phyloP scores from a whole-genome alignment of 2,797 vertebrate species.

The Basileuterus tristriatus region DNA sequence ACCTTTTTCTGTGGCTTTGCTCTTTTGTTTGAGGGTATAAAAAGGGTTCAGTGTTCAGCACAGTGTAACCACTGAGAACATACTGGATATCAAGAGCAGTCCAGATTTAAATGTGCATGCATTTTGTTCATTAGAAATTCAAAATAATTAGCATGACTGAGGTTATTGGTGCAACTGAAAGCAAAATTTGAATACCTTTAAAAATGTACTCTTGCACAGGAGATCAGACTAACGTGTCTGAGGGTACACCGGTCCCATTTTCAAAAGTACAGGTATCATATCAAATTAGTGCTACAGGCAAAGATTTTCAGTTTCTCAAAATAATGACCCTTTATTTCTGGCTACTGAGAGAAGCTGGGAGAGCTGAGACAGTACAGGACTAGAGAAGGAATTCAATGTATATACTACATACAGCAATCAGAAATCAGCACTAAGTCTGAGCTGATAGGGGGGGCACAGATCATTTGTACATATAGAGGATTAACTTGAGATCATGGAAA shows the following conservation, averaged over 20 bases:
- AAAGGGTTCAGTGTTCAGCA: background rate
- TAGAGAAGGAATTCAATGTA: background rate
- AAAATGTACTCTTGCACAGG: background rate
- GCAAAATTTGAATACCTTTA: background rate
- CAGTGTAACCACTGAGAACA: background rate
- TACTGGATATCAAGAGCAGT: background rate
- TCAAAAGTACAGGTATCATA: background rate
- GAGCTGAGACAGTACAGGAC: background rate
- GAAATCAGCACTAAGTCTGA: background rate
- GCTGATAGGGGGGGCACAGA: background rate
- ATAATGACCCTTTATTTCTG: background rate
- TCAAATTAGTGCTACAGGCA: background rate
- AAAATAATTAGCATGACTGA: background rate
- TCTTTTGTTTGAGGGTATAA: background rate
- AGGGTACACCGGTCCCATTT: background rate
- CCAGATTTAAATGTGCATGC: background rate
- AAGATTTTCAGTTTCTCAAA: background rate
- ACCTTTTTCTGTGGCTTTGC: constrained; percentile 11
- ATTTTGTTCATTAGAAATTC: background rate
- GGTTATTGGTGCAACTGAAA: background rate
- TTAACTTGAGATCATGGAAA: background rate
- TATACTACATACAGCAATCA: background rate
- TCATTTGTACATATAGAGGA: background rate
- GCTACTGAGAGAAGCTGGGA: background rate
- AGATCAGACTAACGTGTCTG: background rate